A percentile compares a stretch with the other conserved stretches of the same genome.
Conservation (phyloP, 2,888 invertebrate species). For the Aporophyla lueneburgensis region DNA sequence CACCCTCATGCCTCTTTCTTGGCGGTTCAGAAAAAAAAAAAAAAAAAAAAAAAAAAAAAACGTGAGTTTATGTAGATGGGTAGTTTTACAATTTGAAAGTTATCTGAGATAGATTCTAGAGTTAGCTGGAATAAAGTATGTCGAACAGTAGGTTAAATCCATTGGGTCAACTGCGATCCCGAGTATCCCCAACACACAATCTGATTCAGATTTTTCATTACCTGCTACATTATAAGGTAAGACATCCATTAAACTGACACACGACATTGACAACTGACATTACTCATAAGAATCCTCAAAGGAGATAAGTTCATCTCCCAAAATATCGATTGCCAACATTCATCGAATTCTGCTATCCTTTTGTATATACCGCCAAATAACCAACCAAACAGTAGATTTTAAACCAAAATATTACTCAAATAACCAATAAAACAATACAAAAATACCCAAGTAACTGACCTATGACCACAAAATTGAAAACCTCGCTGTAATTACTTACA, state of each 20-base stretch:
- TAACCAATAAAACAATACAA: conserved; percentile 24
- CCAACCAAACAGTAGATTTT: not conserved
- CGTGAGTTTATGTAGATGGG: too few species aligned
- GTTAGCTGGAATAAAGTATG: not conserved
- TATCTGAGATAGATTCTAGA: not conserved
- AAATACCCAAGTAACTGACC: conserved; percentile 60
- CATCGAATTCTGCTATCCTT: not conserved
- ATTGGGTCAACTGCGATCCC: not conserved
- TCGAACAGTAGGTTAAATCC: not conserved
- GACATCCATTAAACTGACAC: too few species aligned
- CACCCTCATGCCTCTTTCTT: too few species aligned
- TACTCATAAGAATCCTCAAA: not conserved
- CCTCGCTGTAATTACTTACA: conserved; percentile 63
- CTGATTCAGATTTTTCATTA: too few species aligned
- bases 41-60: too few species aligned
- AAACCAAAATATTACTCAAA: conserved; percentile 1
- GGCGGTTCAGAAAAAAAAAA: too few species aligned
- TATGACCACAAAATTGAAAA: conserved; percentile 64
- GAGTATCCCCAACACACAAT: not conserved
- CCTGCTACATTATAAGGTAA: not conserved
- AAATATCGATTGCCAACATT: not conserved
- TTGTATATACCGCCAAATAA: not conserved
- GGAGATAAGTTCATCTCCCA: not conserved
- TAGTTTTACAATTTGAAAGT: not conserved
- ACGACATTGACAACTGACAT: too few species aligned